phyloP scores from a whole-genome alignment of 1,140 invertebrate species.

The Sarcophaga peregrina region DNA sequence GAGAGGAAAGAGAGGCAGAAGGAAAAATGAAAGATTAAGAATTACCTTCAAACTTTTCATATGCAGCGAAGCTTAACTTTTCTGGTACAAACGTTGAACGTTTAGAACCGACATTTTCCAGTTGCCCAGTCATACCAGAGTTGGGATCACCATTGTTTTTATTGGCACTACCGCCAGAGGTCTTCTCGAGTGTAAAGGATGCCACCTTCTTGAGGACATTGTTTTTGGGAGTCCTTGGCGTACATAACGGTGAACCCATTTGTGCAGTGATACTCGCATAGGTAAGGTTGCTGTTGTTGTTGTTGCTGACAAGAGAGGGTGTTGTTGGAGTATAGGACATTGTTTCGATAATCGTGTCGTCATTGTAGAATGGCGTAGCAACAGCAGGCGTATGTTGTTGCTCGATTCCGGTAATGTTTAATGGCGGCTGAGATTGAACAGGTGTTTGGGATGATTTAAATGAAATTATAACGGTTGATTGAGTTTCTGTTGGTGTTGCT shows the following conservation, averaged over 20 bases:
- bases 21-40: constrained; percentile 26
- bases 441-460: constrained; percentile 67
- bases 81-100: constrained; percentile 83
- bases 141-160: constrained; percentile 50
- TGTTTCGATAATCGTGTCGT: constrained; percentile 48
- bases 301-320: background rate
- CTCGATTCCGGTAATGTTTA: constrained; percentile 41
- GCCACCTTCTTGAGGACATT: constrained; percentile 85
- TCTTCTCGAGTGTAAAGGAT: constrained; percentile 79
- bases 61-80: constrained; percentile 84
- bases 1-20: no score
- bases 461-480: constrained; percentile 67
- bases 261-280: background rate
- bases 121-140: constrained; percentile 61
- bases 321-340: background rate
- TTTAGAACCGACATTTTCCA: constrained; percentile 51
- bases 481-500: constrained; percentile 56
- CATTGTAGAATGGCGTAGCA: constrained; percentile 44
- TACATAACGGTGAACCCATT: constrained; percentile 47
- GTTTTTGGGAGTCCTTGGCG: constrained; percentile 68
- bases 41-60: constrained; percentile 91
- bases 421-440: constrained; percentile 60
- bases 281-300: background rate
- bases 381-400: background rate
- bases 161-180: constrained; percentile 49